A percentile compares a stretch with the other conserved stretches of the same genome.
Evolutionary conservation across 64 coral and sea anemone species (phyloP).

Genomic region (Actinia tenebrosa): DNA sequence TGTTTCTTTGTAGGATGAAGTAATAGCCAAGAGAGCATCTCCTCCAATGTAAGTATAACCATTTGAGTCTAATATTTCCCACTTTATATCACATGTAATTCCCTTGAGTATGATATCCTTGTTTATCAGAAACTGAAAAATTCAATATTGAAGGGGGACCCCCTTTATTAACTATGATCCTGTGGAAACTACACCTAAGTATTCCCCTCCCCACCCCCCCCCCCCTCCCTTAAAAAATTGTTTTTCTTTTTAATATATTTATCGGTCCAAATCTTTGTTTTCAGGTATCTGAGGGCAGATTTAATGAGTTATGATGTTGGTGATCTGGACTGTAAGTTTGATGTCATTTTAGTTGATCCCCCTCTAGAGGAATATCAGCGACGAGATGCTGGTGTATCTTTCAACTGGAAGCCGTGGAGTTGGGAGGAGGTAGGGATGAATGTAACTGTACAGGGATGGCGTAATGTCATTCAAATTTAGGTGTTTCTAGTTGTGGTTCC

Average conservation of each 20-base stretch:
- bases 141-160: no score
- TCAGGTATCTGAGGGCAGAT: conserved; percentile 91
- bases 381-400: conserved; percentile 66
- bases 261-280: background rate
- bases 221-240: no score
- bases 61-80: no score
- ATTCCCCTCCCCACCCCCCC: background rate
- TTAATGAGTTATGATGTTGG: conserved; percentile 66
- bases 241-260: background rate
- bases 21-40: conserved; percentile 78
- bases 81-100: no score
- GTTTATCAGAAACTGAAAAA: no score
- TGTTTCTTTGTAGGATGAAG: conserved; percentile 57
- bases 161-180: background rate
- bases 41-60: conserved; percentile 82
- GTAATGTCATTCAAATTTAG: no score
- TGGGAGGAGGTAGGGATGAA: conserved; percentile 81
- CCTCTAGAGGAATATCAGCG: conserved; percentile 98
- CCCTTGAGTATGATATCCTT: no score
- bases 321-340: conserved; percentile 99
- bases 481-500: no score
- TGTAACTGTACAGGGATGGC: no score
- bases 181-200: background rate
- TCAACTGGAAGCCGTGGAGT: conserved; percentile 94
- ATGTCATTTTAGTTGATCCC: conserved; percentile 90